Conservation (phyloP, 2,888 invertebrate species). For the Pachydiplax longipennis region DNA sequence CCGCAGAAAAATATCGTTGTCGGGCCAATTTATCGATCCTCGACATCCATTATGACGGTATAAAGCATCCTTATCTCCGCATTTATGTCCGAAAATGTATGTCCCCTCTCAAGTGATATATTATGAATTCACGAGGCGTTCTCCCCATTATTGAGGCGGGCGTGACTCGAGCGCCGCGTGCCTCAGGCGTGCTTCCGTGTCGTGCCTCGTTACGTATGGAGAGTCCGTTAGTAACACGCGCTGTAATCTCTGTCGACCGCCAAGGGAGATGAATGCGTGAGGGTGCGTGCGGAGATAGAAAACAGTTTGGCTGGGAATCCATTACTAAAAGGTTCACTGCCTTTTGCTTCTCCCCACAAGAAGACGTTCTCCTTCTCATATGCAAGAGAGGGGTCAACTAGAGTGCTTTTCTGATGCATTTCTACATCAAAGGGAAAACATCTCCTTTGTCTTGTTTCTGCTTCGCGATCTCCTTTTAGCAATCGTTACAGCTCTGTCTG, state of each 20-base stretch:
- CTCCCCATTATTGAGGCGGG: background rate
- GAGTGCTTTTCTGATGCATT: background rate
- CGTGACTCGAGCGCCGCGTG: background rate
- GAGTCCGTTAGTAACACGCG: background rate
- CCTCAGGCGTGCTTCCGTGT: background rate
- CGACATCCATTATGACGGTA: too few species aligned
- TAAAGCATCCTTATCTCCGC: background rate
- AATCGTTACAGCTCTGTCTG: background rate
- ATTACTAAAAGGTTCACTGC: background rate
- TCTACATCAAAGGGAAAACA: background rate
- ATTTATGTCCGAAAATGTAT: background rate
- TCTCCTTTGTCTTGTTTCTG: background rate
- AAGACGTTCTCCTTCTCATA: background rate
- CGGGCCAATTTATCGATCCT: too few species aligned
- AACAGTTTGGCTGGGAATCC: background rate
- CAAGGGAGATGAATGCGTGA: background rate
- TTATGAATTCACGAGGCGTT: background rate
- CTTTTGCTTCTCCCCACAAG: background rate
- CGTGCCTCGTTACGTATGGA: conserved; percentile 28
- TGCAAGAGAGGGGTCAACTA: background rate
- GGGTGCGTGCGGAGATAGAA: background rate
- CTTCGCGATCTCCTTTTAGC: background rate
- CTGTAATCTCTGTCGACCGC: background rate
- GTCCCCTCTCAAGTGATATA: background rate
- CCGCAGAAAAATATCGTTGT: too few species aligned